phyloP scores from a whole-genome alignment of 2,888 invertebrate species.

The Linyphia triangularis region DNA sequence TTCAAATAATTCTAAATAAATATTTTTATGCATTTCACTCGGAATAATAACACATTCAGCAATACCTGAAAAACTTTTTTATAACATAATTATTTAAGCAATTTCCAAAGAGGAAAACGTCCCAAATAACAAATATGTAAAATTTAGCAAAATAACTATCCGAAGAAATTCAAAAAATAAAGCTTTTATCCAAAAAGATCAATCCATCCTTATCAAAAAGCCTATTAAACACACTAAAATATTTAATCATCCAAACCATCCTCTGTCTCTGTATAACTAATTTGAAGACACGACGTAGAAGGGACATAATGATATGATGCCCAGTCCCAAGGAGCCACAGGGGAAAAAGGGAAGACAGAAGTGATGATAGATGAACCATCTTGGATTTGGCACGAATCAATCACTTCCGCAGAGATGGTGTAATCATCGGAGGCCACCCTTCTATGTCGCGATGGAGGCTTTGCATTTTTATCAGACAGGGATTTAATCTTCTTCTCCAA shows the following conservation, averaged over 20 bases:
- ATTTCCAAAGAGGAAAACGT: too few species aligned
- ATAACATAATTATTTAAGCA: too few species aligned
- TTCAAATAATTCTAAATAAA: too few species aligned
- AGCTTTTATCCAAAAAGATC: background rate
- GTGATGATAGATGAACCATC: constrained; percentile 75
- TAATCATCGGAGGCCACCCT: constrained; percentile 75
- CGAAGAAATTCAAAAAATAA: background rate
- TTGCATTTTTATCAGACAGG: constrained; percentile 42
- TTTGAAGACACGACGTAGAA: constrained; percentile 73
- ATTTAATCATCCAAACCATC: constrained; percentile 61
- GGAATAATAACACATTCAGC: too few species aligned
- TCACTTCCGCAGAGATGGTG: constrained; percentile 66
- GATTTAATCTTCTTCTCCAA: constrained; percentile 77
- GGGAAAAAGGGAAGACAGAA: constrained; percentile 77
- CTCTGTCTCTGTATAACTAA: constrained; percentile 68
- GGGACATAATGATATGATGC: constrained; percentile 69
- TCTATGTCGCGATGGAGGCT: constrained; percentile 49
- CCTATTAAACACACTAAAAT: background rate
- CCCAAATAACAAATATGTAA: too few species aligned
- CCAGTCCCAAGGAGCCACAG: constrained; percentile 76
- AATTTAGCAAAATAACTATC: too few species aligned
- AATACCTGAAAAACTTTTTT: too few species aligned
- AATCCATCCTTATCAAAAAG: background rate
- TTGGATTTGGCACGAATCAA: constrained; percentile 65
- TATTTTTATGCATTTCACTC: too few species aligned